These are phyloP conservation scores for Coreius guichenoti DNA, from an alignment of 2,797 vertebrate genomes.

Conservation along the genomic window DNA sequence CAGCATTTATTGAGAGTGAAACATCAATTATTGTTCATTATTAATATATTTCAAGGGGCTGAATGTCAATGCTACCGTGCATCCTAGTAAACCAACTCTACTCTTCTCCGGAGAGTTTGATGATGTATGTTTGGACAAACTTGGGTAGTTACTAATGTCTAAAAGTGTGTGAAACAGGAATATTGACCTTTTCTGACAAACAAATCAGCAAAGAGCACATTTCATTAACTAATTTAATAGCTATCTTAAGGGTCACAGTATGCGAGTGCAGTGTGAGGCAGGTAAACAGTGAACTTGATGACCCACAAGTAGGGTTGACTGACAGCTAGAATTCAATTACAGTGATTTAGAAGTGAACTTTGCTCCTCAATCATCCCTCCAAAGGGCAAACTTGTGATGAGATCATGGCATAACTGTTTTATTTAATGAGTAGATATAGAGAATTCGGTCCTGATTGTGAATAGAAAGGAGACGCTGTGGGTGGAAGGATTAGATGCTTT, in stretches of 20 bases:
- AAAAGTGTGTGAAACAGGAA: neutral
- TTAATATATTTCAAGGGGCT: conserved; percentile 62
- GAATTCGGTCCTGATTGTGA: conserved; percentile 30
- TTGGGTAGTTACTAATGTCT: conserved; percentile 9
- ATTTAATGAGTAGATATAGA: conserved; percentile 49
- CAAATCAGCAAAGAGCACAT: conserved; percentile 27
- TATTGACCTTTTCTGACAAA: conserved; percentile 21
- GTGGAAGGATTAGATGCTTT: conserved; percentile 44
- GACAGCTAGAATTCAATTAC: conserved; percentile 67
- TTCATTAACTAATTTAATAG: conserved; percentile 68
- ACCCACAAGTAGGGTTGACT: conserved; percentile 52
- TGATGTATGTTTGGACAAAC: neutral
- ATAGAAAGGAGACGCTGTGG: conserved; percentile 23
- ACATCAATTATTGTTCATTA: conserved; percentile 69
- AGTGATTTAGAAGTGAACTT: conserved; percentile 66
- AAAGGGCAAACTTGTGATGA: conserved; percentile 51
- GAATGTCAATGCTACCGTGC: conserved; percentile 65
- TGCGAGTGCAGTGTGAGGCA: conserved; percentile 61
- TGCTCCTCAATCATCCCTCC: conserved; percentile 50
- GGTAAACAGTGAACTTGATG: conserved; percentile 51
- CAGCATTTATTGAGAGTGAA: conserved; percentile 36
- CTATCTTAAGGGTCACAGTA: conserved; percentile 63
- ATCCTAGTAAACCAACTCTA: conserved; percentile 11
- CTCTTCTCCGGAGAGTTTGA: neutral
- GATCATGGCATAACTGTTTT: conserved; percentile 49